A percentile compares a stretch with the other conserved stretches of the same genome.
These are phyloP conservation scores for Stratiomys singularior DNA, from an alignment of 2,888 invertebrate genomes.

Conservation along the genomic window DNA sequence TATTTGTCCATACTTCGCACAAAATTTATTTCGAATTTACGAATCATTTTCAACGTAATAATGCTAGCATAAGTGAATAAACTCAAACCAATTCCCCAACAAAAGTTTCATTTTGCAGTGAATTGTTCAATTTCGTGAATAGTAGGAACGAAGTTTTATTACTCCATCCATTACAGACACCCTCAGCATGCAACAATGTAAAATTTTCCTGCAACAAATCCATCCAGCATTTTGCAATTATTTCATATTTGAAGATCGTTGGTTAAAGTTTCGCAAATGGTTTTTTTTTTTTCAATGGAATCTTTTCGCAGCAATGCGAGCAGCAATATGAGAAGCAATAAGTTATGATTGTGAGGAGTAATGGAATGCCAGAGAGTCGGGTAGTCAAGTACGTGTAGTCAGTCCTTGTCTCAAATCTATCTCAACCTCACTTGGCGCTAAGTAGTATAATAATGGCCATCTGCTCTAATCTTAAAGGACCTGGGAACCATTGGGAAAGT, in stretches of 20 bases:
- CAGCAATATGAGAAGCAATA: constrained; percentile 15
- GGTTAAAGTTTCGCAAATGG: background rate
- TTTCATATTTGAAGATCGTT: background rate
- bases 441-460: constrained; percentile 41
- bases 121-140: background rate
- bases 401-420: background rate
- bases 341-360: background rate
- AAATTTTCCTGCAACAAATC: background rate
- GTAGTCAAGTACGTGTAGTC: background rate
- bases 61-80: background rate
- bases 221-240: constrained; percentile 8
- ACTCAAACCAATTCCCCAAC: background rate
- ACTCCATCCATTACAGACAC: background rate
- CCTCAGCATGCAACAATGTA: background rate
- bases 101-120: constrained; percentile 8
- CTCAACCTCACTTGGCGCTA: background rate
- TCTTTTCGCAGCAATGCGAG: background rate
- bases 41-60: background rate
- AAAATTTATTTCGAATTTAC: background rate
- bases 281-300: background rate
- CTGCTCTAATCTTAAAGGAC: constrained; percentile 28
- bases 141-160: background rate
- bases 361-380: background rate
- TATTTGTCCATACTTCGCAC: too few species aligned
- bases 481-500: constrained; percentile 15